Conservation (phyloP, 2,113 vertebrate genomes). For the Mionectes macconnelli region DNA sequence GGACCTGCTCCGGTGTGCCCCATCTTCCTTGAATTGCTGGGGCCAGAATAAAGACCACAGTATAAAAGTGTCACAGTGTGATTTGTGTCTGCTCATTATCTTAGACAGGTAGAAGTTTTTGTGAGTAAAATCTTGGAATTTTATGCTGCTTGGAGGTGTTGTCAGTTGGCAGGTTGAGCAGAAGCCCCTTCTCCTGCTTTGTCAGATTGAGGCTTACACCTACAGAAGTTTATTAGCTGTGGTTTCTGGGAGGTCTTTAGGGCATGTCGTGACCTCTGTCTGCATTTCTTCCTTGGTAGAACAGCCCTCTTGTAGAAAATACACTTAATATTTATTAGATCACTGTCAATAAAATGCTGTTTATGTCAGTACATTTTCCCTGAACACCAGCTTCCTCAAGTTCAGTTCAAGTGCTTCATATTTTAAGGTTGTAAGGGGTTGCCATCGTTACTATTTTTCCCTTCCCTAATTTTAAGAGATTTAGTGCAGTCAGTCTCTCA, state of each 20-base stretch:
- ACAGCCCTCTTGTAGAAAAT: neutral
- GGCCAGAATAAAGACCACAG: neutral
- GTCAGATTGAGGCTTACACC: neutral
- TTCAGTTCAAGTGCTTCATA: neutral
- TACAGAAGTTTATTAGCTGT: neutral
- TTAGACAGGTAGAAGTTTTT: neutral
- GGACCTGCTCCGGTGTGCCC: neutral
- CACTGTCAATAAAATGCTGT: neutral
- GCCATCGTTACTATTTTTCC: neutral
- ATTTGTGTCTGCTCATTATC: neutral
- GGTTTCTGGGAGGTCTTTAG: neutral
- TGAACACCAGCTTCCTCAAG: neutral
- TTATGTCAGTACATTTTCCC: neutral
- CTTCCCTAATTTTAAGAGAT: neutral
- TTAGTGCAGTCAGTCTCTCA: neutral
- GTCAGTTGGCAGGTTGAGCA: neutral
- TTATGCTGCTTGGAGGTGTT: accelerated
- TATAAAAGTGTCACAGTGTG: neutral
- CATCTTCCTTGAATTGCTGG: neutral
- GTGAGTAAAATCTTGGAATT: neutral
- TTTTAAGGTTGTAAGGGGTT: neutral
- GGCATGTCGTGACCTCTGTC: neutral
- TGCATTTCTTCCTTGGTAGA: neutral
- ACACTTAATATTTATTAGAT: neutral
- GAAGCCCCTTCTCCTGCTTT: neutral